Evolutionary conservation across 1,140 invertebrate genomes (phyloP).

Genomic region (Triops longicaudatus): DNA sequence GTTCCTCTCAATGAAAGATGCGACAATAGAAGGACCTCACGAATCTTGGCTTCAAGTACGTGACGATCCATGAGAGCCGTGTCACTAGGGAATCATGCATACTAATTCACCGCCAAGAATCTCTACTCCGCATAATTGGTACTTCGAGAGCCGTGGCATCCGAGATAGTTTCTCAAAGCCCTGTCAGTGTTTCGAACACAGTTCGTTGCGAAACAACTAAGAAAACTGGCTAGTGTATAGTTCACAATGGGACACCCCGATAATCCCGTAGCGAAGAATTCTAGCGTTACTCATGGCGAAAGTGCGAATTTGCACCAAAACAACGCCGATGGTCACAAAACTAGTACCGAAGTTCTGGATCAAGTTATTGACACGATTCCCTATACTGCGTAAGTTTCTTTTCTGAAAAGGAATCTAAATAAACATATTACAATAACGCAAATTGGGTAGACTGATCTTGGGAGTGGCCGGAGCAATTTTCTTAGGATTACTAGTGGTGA

Average conservation of each 20-base stretch:
- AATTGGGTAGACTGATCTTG: background rate
- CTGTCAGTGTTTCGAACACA: background rate
- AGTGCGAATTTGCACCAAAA: background rate
- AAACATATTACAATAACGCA: background rate
- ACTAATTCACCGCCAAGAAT: background rate
- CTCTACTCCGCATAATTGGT: background rate
- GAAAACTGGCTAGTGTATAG: background rate
- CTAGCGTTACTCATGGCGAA: background rate
- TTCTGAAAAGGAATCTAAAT: background rate
- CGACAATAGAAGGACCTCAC: background rate
- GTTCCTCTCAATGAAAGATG: background rate
- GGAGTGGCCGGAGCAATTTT: background rate
- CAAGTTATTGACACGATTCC: background rate
- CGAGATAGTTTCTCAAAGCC: background rate
- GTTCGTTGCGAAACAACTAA: background rate
- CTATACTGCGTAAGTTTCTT: background rate
- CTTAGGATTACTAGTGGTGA: background rate
- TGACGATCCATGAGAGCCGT: background rate
- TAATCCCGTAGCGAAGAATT: background rate
- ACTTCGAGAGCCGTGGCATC: background rate
- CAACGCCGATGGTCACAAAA: background rate
- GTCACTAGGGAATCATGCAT: background rate
- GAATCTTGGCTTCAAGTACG: background rate
- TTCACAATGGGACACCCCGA: background rate
- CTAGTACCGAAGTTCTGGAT: background rate